Percentiles rank a stretch among this genome's conserved stretches.
These are phyloP conservation scores for Stegostoma tigrinum DNA, from an alignment of 2,113 vertebrate species.

Conservation along the genomic window DNA sequence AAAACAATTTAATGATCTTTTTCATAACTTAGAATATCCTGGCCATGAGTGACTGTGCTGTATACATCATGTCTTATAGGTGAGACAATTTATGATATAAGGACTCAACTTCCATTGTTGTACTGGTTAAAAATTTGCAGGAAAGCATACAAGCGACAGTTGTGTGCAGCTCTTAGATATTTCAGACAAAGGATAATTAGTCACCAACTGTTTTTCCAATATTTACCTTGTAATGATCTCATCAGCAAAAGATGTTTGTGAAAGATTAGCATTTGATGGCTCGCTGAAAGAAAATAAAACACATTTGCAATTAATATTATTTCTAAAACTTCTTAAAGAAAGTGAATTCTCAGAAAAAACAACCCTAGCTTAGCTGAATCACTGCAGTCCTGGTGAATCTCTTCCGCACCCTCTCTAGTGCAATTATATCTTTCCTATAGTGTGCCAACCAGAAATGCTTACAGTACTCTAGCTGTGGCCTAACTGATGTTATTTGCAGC, in stretches of 20 bases:
- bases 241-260: not conserved
- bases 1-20: not conserved
- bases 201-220: not conserved
- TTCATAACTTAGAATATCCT: not conserved
- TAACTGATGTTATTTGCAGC: too few relatives aligned
- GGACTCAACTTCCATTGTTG: not conserved
- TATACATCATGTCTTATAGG: not conserved
- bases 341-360: too few relatives aligned
- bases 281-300: not conserved
- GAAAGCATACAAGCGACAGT: not conserved
- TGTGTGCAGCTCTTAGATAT: conserved; percentile 9
- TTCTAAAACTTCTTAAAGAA: not conserved
- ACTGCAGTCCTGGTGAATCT: too few relatives aligned
- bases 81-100: not conserved
- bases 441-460: too few relatives aligned
- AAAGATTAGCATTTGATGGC: not conserved
- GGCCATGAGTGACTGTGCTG: not conserved
- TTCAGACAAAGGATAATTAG: conserved; percentile 8
- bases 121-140: not conserved
- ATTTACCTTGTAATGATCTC: conserved; percentile 28
- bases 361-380: too few relatives aligned
- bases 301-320: not conserved
- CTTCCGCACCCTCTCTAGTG: too few relatives aligned
- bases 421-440: too few relatives aligned
- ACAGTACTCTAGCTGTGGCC: too few relatives aligned